phyloP scores from a whole-genome alignment of 1,140 invertebrate genomes.

The Drosophila leontia region DNA sequence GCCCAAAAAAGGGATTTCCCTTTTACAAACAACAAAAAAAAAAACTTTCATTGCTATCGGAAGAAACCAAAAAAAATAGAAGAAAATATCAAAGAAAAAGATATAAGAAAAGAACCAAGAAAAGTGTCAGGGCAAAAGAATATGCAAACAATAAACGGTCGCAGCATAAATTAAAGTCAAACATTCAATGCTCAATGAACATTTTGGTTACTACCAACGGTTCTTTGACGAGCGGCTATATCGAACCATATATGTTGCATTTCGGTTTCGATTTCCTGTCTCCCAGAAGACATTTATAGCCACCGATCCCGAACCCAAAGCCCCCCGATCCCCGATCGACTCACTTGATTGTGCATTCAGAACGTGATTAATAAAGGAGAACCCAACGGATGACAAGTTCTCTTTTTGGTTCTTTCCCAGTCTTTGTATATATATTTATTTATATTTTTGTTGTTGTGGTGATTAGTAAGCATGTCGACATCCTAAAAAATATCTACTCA shows the following conservation, averaged over 20 bases:
- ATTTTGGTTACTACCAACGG: conserved; percentile 60
- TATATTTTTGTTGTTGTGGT: conserved; percentile 32
- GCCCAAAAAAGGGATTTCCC: conserved; percentile 81
- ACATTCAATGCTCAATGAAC: conserved; percentile 64
- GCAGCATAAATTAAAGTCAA: conserved; percentile 68
- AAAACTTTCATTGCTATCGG: conserved; percentile 54
- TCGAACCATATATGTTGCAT: conserved; percentile 59
- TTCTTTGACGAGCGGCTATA: conserved; percentile 43
- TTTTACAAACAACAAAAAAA: conserved; percentile 61
- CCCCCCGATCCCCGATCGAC: conserved; percentile 7
- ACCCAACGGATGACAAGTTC: conserved; percentile 44
- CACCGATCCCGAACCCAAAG: not conserved
- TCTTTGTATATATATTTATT: conserved; percentile 2
- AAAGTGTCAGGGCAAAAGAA: conserved; percentile 62
- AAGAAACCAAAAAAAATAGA: conserved; percentile 18
- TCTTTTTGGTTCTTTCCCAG: conserved; percentile 55
- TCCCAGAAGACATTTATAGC: conserved; percentile 14
- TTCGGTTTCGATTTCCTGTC: conserved; percentile 79
- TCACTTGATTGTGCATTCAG: conserved; percentile 53
- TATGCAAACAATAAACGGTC: conserved; percentile 51
- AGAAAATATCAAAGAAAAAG: conserved; percentile 6
- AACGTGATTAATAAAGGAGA: conserved; percentile 77
- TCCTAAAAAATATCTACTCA: conserved; percentile 64
- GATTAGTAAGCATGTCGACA: conserved; percentile 82
- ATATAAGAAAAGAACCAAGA: conserved; percentile 41